Evolutionary conservation across 2,113 vertebrate species (phyloP).

Genomic region (Boleophthalmus pectinirostris): DNA sequence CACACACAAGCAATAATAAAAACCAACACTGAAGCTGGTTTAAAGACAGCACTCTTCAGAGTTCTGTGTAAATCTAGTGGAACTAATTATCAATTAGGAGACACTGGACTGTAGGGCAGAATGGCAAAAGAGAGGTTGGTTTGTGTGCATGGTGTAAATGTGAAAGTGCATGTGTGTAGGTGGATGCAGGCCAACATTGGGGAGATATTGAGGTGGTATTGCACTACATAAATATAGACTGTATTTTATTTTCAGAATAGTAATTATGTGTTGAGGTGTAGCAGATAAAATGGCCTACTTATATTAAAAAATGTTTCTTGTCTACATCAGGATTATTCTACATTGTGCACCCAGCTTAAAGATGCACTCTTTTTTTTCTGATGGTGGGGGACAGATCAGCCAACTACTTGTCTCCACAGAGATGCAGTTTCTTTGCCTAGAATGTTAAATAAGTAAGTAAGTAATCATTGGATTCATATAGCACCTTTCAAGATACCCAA

Average conservation of each 20-base stretch:
- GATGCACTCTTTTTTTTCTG: not conserved
- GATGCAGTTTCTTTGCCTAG: not conserved
- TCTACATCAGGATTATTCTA: not conserved
- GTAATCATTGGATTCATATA: too few relatives aligned
- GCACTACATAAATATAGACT: not conserved
- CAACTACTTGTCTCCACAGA: not conserved
- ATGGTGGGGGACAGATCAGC: not conserved
- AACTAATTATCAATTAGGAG: constrained; percentile 63
- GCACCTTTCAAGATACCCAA: too few relatives aligned
- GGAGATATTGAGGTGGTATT: not conserved
- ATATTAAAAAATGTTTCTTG: too few relatives aligned
- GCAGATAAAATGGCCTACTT: too few relatives aligned
- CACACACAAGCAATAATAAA: constrained; percentile 2
- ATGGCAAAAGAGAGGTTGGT: constrained; percentile 18
- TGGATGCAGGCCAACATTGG: constrained; percentile 9
- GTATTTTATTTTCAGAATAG: too few relatives aligned
- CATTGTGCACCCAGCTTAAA: not conserved
- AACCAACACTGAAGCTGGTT: constrained; percentile 5
- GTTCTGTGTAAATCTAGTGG: constrained; percentile 50
- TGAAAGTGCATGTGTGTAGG: constrained; percentile 21
- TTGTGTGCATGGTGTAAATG: constrained; percentile 14
- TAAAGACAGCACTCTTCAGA: constrained; percentile 24
- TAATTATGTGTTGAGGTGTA: too few relatives aligned
- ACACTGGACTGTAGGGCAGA: constrained; percentile 37
- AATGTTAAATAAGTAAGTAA: too few relatives aligned